Percentiles rank a stretch among this genome's conserved stretches.
Evolutionary conservation across 2,888 invertebrate genomes (phyloP).

Genomic region (Nemotelus nigrinus): DNA sequence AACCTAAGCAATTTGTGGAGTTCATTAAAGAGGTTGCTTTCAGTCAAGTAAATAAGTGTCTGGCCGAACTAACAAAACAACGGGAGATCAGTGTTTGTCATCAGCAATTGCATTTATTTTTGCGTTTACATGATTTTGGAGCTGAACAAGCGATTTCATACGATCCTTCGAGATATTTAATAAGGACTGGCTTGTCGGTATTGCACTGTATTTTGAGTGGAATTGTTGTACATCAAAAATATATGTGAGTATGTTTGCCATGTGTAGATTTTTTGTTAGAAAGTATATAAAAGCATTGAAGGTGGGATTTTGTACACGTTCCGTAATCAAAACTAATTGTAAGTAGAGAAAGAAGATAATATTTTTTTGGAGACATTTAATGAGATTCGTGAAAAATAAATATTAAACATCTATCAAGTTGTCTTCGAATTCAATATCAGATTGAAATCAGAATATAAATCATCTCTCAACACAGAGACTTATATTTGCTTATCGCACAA

Average conservation of each 20-base stretch:
- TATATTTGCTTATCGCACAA: too few relatives aligned
- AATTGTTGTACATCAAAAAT: conserved; percentile 55
- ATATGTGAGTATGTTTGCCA: conserved; percentile 55
- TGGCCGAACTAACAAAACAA: conserved; percentile 10
- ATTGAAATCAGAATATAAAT: too few relatives aligned
- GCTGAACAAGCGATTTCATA: not conserved
- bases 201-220: conserved; percentile 59
- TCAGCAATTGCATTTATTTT: conserved; percentile 45
- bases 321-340: too few relatives aligned
- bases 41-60: not conserved
- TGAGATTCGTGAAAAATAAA: too few relatives aligned
- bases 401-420: too few relatives aligned
- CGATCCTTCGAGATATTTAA: conserved; percentile 45
- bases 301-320: too few relatives aligned
- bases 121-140: conserved; percentile 37
- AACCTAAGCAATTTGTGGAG: conserved; percentile 38
- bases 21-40: conserved; percentile 20
- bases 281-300: too few relatives aligned
- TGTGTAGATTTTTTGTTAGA: not conserved
- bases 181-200: conserved; percentile 54
- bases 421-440: too few relatives aligned
- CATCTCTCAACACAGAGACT: too few relatives aligned
- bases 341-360: too few relatives aligned
- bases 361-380: too few relatives aligned
- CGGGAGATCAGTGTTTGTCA: not conserved